Evolutionary conservation across 2,113 vertebrate species (phyloP).

Genomic region (Sturnira hondurensis): DNA sequence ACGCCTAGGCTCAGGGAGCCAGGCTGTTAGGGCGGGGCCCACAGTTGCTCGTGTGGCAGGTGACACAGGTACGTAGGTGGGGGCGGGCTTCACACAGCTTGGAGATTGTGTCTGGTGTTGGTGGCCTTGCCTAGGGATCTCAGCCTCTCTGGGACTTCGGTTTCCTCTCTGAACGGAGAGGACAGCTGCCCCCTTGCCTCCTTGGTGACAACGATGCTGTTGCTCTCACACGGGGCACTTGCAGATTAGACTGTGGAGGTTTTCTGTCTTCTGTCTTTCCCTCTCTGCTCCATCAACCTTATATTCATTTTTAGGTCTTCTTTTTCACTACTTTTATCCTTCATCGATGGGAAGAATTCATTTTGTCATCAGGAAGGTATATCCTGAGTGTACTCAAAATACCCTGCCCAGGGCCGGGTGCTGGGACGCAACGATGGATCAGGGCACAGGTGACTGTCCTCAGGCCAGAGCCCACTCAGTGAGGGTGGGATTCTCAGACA

Average conservation of each 20-base stretch:
- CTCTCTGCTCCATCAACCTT: background rate
- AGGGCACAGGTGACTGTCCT: background rate
- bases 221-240: fast-evolving
- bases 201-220: fast-evolving
- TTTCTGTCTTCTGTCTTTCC: background rate
- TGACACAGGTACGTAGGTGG: background rate
- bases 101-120: background rate
- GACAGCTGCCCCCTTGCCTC: fast-evolving
- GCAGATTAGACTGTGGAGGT: background rate
- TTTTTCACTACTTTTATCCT: background rate
- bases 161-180: background rate
- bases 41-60: background rate
- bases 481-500: background rate
- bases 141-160: background rate
- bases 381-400: background rate
- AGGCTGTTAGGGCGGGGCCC: too few relatives aligned
- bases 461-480: background rate
- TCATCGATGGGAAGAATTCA: background rate
- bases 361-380: background rate
- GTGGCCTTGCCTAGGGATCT: background rate
- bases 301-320: background rate
- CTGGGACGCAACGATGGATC: background rate
- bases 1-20: background rate
- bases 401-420: background rate
- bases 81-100: background rate